These are phyloP conservation scores for Chaetops frenatus DNA, from an alignment of 2,113 vertebrate species.

Conservation along the genomic window DNA sequence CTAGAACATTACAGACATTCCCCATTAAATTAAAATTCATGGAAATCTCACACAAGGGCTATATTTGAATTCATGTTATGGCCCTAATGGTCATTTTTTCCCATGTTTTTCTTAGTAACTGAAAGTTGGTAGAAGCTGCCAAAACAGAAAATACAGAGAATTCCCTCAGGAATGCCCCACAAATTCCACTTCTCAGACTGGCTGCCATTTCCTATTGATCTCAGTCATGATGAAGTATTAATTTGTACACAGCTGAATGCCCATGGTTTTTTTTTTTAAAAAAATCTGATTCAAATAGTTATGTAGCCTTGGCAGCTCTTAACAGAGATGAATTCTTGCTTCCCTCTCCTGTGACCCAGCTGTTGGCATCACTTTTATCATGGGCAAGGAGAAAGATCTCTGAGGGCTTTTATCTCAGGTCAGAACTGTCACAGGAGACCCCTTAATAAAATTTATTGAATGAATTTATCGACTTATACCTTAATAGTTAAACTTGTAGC, in stretches of 20 bases:
- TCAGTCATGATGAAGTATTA: constrained; percentile 48
- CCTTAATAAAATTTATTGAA: background rate
- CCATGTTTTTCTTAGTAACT: constrained; percentile 53
- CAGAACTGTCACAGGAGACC: background rate
- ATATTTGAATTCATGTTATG: constrained; percentile 48
- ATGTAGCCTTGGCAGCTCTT: background rate
- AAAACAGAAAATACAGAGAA: constrained; percentile 41
- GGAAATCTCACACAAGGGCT: constrained; percentile 36
- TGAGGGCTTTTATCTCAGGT: background rate
- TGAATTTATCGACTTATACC: background rate
- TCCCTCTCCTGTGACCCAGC: background rate
- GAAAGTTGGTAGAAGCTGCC: constrained; percentile 37
- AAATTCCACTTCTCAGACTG: constrained; percentile 22
- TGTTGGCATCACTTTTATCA: background rate
- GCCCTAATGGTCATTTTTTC: constrained; percentile 2
- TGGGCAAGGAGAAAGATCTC: background rate
- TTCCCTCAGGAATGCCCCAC: background rate
- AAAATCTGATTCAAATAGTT: constrained; percentile 6
- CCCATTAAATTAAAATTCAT: constrained; percentile 34
- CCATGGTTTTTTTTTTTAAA: background rate
- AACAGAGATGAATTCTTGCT: constrained; percentile 16
- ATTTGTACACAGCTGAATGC: constrained; percentile 43
- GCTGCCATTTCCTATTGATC: constrained; percentile 51
- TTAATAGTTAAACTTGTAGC: background rate
- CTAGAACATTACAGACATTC: constrained; percentile 45